Conservation (phyloP, 2,888 invertebrate species). For the Epirrita christyi region DNA sequence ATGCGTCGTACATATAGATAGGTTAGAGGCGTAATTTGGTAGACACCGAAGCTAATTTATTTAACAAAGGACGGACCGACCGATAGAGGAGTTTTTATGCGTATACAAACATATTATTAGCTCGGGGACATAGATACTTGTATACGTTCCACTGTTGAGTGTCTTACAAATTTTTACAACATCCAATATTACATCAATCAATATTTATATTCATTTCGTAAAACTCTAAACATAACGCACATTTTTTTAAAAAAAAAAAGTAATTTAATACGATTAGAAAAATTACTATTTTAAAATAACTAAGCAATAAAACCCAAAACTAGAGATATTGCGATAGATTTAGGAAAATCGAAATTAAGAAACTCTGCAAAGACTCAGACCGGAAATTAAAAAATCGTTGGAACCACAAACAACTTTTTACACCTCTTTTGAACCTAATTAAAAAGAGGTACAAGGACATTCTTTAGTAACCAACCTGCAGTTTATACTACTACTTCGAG, state of each 20-base stretch:
- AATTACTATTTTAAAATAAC: too few species aligned
- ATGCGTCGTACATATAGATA: slow-evolving; percentile 78
- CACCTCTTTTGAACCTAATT: slow-evolving; percentile 10
- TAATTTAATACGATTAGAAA: too few species aligned
- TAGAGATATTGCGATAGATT: too few species aligned
- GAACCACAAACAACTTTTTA: slow-evolving; percentile 31
- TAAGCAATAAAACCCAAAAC: too few species aligned
- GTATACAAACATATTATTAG: slow-evolving; percentile 77
- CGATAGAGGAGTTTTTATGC: slow-evolving; percentile 81
- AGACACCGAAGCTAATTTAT: slow-evolving; percentile 86
- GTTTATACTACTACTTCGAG: too few species aligned
- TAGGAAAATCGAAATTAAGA: slow-evolving; percentile 6
- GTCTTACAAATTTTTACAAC: slow-evolving; percentile 1
- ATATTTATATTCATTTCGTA: not conserved
- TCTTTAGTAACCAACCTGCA: too few species aligned
- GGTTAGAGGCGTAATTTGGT: slow-evolving; percentile 84
- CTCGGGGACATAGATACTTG: slow-evolving; percentile 27
- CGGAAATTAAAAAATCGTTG: slow-evolving; percentile 74
- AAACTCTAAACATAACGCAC: not conserved
- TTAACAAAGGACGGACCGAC: slow-evolving; percentile 83
- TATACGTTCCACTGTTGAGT: slow-evolving; percentile 14
- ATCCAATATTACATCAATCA: not conserved
- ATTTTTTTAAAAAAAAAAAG: too few species aligned
- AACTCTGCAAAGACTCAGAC: slow-evolving; percentile 29
- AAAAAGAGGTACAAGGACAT: slow-evolving; percentile 10